Conservation (phyloP, 2,113 vertebrate genomes). For the Motacilla tschutschensis region DNA sequence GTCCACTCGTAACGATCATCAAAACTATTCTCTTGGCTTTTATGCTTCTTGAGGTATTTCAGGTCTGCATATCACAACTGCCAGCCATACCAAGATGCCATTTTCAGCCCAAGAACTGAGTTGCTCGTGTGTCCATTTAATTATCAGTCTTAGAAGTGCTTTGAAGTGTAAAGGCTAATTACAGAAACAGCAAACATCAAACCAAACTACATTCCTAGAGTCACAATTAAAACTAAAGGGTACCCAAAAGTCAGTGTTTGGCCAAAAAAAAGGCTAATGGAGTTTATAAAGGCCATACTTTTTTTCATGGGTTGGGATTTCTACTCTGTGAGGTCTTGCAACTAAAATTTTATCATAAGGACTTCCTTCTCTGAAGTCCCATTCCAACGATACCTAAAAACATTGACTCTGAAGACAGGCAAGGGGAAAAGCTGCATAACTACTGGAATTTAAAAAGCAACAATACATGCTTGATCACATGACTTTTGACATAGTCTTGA, state of each 20-base stretch:
- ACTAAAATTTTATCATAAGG: neutral
- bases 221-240: neutral
- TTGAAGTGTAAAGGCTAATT: neutral
- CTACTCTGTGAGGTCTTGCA: neutral
- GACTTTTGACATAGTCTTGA: neutral
- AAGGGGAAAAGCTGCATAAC: neutral
- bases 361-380: neutral
- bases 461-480: neutral
- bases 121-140: neutral
- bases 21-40: neutral
- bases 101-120: neutral
- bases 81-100: neutral
- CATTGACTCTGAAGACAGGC: neutral
- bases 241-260: neutral
- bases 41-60: neutral
- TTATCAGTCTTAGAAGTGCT: neutral
- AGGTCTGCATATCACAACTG: neutral
- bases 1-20: accelerated
- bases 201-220: neutral
- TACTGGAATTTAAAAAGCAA: neutral
- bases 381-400: neutral
- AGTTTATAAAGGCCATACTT: neutral
- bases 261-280: neutral
- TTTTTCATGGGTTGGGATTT: neutral
- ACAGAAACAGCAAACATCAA: neutral